Base-by-base conservation (phyloP, 35 echinoderm and acorn worm species). In the Chiridota heheva region DNA sequence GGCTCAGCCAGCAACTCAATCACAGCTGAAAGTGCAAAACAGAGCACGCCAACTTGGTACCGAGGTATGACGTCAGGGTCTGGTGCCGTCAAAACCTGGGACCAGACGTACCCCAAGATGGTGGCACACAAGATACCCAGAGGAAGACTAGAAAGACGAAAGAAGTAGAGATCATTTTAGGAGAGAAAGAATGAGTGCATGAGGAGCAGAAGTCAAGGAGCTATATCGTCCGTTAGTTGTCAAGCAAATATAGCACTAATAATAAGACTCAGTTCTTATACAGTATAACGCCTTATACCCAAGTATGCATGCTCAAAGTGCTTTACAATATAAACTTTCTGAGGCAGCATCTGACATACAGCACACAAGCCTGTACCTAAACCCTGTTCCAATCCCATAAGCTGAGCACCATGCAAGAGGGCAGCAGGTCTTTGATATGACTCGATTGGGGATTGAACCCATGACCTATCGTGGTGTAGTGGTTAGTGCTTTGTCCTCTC, bases 1-100 rank as follows among this genome's bases (percentile, higher is more conserved):
- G 95, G 95, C 56, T 98, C 89, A 12, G 89, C 95, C 13, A 91
- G 61, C 2, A 98, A 86, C 77, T 98, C 89, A 2, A 97, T 30
- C 34, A 88, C 42, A 31, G 95, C 80, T 4, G 88, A 91, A 3
- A 80, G 43, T n/a, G 85, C 84, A 77, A 91, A 98, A 7, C 81
- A n/a, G 35, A 88, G 38, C 26, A 98, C 95, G 1, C 78, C 85
- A 5, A 80, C 26, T 30, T 56, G 58, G 60, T 98, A 98, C 60
- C 92, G 31, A 49, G 95, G 89, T 7, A 98, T 62, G 6, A 68
- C 46, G 0, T 72, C 29, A 39, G 89, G 84, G 42, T 98, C 89
- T 39, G 95, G 95, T 5, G 61, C 64, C 51, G 87, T 81, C 8
- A 98, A 68, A 7, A 90, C 53, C 22, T 57, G 51, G 42, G 86